These are phyloP conservation scores for Orius insidiosus DNA, from an alignment of 1,140 invertebrate species.

Conservation along the genomic window DNA sequence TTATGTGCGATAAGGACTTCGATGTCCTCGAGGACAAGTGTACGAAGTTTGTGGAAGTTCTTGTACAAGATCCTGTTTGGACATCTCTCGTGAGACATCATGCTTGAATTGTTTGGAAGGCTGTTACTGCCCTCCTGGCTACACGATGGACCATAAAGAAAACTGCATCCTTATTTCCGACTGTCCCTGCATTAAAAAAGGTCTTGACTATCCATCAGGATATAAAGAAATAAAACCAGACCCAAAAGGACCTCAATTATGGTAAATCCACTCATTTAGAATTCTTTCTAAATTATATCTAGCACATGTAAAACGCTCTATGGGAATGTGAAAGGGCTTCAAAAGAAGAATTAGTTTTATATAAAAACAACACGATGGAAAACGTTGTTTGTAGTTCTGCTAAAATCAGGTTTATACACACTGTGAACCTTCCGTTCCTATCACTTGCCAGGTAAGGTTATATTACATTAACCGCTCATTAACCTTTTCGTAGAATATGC, in stretches of 20 bases:
- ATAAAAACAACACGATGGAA: conserved; percentile 38
- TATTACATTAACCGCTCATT: background rate
- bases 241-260: conserved; percentile 44
- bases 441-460: conserved; percentile 50
- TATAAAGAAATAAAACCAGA: conserved; percentile 52
- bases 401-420: conserved; percentile 52
- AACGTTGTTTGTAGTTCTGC: conserved; percentile 38
- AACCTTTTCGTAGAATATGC: conserved; percentile 43
- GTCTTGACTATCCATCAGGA: conserved; percentile 51
- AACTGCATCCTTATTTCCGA: conserved; percentile 56
- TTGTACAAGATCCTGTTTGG: conserved; percentile 50
- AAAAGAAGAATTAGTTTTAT: conserved; percentile 37
- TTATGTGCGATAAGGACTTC: conserved; percentile 31
- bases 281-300: background rate
- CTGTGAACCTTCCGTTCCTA: conserved; percentile 52
- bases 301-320: conserved; percentile 54
- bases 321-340: conserved; percentile 57
- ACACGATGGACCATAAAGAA: conserved; percentile 47
- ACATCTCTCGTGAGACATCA: conserved; percentile 29
- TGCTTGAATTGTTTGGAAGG: conserved; percentile 62
- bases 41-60: conserved; percentile 64
- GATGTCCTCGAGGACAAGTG: conserved; percentile 57
- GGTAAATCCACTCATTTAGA: conserved; percentile 31
- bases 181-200: conserved; percentile 59
- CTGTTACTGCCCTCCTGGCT: conserved; percentile 65